Evolutionary conservation across 2,113 vertebrate species (phyloP).

Genomic region (Balaenoptera acutorostrata): DNA sequence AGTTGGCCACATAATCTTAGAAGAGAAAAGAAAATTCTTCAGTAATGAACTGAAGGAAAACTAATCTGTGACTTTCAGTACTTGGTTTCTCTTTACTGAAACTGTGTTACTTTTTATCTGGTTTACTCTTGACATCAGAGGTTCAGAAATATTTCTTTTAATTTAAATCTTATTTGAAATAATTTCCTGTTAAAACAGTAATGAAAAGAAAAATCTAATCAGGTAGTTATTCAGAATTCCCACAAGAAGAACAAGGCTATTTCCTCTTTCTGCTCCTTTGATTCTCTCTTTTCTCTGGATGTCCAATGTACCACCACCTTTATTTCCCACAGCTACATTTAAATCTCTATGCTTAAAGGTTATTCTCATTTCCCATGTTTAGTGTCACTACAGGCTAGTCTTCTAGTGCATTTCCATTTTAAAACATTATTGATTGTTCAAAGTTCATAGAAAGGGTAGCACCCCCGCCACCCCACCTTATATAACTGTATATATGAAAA

Average conservation of each 20-base stretch:
- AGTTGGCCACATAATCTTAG: constrained; percentile 34
- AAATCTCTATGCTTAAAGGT: not conserved
- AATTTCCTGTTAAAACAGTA: not conserved
- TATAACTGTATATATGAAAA: not conserved
- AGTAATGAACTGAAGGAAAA: not conserved
- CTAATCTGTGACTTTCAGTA: constrained; percentile 1
- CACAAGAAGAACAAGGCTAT: not conserved
- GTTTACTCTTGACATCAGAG: constrained; percentile 27
- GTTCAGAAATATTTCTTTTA: constrained; percentile 15
- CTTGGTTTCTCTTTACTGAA: not conserved
- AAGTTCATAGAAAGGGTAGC: constrained; percentile 29
- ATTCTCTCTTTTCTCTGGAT: not conserved
- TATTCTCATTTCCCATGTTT: not conserved
- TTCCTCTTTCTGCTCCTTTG: not conserved
- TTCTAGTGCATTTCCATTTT: not conserved
- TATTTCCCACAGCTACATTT: not conserved
- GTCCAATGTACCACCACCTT: not conserved
- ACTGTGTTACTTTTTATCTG: constrained; percentile 33
- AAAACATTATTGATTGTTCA: not conserved
- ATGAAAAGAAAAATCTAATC: not conserved
- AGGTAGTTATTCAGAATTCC: not conserved
- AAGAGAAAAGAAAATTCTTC: constrained; percentile 33
- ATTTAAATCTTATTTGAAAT: constrained; percentile 32
- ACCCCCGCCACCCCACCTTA: not conserved
- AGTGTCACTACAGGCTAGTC: not conserved